phyloP scores from a whole-genome alignment of 2,888 invertebrate genomes.

The Eupithecia dodoneata region DNA sequence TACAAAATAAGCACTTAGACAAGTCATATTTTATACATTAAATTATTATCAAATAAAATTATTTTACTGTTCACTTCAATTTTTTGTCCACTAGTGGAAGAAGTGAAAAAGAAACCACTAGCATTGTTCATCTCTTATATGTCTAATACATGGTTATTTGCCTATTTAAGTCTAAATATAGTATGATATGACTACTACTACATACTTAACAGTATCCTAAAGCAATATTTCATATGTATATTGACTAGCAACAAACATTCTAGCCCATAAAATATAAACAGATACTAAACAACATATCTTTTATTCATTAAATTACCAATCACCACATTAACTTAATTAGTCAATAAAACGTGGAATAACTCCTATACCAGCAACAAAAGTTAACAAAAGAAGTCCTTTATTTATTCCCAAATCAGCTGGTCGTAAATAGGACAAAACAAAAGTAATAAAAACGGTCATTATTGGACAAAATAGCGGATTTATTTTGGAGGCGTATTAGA shows the following conservation, averaged over 20 bases:
- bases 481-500: slow-evolving; percentile 46
- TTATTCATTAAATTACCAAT: slow-evolving; percentile 11
- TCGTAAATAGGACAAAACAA: slow-evolving; percentile 36
- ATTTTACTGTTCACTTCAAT: too few species aligned
- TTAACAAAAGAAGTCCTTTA: slow-evolving; percentile 22
- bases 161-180: too few species aligned
- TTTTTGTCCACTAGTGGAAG: too few species aligned
- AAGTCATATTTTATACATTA: too few species aligned
- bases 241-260: not conserved
- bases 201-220: too few species aligned
- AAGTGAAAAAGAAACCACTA: too few species aligned
- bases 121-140: too few species aligned
- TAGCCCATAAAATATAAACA: not conserved
- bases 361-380: slow-evolving; percentile 15
- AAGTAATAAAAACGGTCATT: slow-evolving; percentile 39
- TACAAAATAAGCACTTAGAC: too few species aligned
- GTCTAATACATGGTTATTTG: too few species aligned
- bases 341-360: slow-evolving; percentile 28
- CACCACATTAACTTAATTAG: slow-evolving; percentile 26
- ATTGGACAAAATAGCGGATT: slow-evolving; percentile 37
- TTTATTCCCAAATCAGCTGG: slow-evolving; percentile 36
- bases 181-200: too few species aligned
- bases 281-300: slow-evolving; percentile 4
- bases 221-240: too few species aligned
- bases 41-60: too few species aligned